Percentiles rank a stretch among this genome's conserved stretches.
phyloP scores from a whole-genome alignment of 2,113 vertebrate genomes.

The Trogon melanurus region DNA sequence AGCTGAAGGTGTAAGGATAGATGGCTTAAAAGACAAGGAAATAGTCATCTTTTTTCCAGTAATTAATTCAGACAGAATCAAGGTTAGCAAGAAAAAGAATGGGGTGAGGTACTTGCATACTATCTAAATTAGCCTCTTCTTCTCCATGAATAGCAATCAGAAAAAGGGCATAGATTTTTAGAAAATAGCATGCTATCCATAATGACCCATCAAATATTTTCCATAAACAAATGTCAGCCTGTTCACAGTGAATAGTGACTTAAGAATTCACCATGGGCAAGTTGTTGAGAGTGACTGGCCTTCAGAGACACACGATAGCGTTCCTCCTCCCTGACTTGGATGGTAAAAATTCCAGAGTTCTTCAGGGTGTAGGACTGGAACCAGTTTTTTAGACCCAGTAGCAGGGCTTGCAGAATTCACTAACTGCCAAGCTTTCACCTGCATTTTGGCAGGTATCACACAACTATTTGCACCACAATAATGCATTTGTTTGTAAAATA shows the following conservation, averaged over 20 bases:
- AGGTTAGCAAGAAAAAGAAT: not conserved
- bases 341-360: not conserved
- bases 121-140: not conserved
- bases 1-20: not conserved
- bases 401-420: not conserved
- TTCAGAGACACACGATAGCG: not conserved
- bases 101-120: not conserved
- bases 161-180: not conserved
- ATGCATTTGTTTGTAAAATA: not conserved
- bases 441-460: not conserved
- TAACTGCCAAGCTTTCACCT: slow-evolving; percentile 21
- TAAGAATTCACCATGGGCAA: not conserved
- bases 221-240: not conserved
- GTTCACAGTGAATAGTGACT: not conserved
- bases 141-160: not conserved
- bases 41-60: not conserved
- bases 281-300: not conserved
- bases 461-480: not conserved
- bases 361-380: not conserved
- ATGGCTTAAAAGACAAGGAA: not conserved
- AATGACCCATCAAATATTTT: not conserved
- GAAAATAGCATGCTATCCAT: not conserved
- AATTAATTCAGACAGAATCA: not conserved
- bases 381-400: not conserved
- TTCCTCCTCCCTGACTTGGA: not conserved